A percentile compares a stretch with the other conserved stretches of the same genome.
These are phyloP conservation scores for Bradypus variegatus DNA, from an alignment of 2,797 vertebrate genomes.

Conservation along the genomic window DNA sequence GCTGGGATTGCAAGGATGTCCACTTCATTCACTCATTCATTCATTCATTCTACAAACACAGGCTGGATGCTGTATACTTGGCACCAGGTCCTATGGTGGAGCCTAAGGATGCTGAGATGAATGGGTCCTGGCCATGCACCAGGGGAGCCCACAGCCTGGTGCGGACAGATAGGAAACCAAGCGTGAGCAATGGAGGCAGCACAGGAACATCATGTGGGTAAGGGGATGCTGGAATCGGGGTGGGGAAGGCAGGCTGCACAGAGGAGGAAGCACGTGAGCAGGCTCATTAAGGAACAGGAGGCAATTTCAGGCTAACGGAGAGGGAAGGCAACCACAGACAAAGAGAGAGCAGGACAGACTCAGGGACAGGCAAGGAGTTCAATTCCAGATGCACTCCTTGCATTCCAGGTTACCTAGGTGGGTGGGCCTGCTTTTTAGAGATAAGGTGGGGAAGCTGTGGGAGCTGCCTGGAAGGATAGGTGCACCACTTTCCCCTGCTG, in stretches of 20 bases:
- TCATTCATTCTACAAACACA: not conserved
- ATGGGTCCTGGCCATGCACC: not conserved
- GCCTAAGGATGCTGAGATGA: not conserved
- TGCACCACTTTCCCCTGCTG: not conserved
- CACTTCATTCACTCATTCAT: not conserved
- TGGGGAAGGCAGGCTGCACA: too few relatives aligned
- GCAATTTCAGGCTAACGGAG: not conserved
- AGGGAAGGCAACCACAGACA: not conserved
- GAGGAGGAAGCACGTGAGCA: not conserved
- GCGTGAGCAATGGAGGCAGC: not conserved
- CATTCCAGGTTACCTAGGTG: not conserved
- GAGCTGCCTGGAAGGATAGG: not conserved
- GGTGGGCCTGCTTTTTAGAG: not conserved
- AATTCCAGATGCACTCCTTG: too few relatives aligned
- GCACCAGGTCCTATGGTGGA: not conserved
- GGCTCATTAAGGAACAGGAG: not conserved
- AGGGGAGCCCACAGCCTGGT: not conserved
- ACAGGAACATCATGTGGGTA: accelerated
- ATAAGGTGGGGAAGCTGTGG: not conserved
- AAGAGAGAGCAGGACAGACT: not conserved
- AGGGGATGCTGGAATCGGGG: not conserved
- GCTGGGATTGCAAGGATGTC: not conserved
- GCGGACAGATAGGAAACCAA: not conserved
- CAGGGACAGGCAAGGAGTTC: not conserved
- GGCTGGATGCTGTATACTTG: not conserved